Base-by-base conservation (phyloP, 2,888 invertebrate genomes). In the Fabriciana adippe region DNA sequence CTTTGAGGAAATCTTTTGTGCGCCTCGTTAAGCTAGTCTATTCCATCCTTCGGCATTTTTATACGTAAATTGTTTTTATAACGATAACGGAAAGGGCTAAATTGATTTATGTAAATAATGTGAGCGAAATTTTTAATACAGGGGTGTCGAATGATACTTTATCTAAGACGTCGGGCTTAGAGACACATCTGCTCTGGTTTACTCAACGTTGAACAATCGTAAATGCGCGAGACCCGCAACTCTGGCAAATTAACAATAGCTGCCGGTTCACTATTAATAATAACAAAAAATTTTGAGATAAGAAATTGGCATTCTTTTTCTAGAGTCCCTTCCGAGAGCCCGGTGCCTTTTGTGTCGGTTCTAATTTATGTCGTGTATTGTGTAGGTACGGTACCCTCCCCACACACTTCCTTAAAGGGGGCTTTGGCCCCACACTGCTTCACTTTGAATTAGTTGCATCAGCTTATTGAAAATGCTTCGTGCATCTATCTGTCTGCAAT, bases 321-420 rank as follows among this genome's bases (percentile, higher is more conserved):
- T 78, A 79, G 83, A 85, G 85, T 89, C 90, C 92, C 90, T 91
- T 90, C 89, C 86, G 86, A 89, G 90, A 90, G 89, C 83, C 81
- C 82, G 81, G 73, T 81, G 79, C 81, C 90, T 88, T 91, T 92
- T 92, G 90, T 92, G 88, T 88, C 85, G 88, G 85, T 87, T 90
- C 90, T 92, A 92, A 92, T 92, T 92, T 92, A 92, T 92, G 91
- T 92, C 85, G 85, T 87, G 90, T 84, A 91, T 92, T 91, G 90
- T 91, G 71, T 85, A 81, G 79, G 82, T 79, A 79, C 79, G 81
- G 81, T 84, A 82, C 89, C 86, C 89, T 87, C 90, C 89, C 90
- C 89, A 88, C 90, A 87, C 86, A 84, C 86, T 88, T 89, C 88
- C 88, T 88, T 85, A 81, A 83, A 79, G 86, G 88, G 89, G 90